Evolutionary conservation across 2,797 vertebrate genomes (phyloP).

Genomic region (Silurus lanzhouensis): DNA sequence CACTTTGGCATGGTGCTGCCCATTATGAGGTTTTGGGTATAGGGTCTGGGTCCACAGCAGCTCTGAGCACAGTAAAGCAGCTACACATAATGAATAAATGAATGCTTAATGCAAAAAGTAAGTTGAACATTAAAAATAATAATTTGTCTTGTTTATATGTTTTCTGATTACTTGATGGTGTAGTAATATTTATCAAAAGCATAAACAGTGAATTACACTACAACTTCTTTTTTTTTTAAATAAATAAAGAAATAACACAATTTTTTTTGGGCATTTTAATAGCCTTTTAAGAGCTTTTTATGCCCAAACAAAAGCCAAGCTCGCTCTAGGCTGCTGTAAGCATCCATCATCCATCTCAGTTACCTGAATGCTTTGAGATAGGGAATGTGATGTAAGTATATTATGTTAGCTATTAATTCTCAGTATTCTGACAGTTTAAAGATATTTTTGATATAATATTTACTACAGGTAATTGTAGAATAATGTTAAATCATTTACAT

Average conservation of each 20-base stretch:
- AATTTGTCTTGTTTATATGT: background rate
- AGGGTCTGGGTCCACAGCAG: background rate
- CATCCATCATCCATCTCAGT: conserved; percentile 1
- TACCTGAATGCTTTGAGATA: background rate
- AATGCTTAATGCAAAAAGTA: background rate
- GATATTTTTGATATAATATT: background rate
- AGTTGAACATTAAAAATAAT: background rate
- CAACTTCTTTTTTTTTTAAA: background rate
- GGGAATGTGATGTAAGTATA: background rate
- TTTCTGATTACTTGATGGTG: background rate
- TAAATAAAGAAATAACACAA: background rate
- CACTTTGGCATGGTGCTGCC: background rate
- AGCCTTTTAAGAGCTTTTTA: conserved; percentile 15
- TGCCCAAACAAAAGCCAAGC: conserved; percentile 2
- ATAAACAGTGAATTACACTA: background rate
- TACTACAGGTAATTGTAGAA: background rate
- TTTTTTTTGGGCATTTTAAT: conserved; percentile 13
- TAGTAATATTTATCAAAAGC: background rate
- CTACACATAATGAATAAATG: background rate
- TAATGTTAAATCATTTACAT: background rate
- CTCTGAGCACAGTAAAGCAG: background rate
- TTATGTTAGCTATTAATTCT: background rate
- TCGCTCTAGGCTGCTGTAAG: conserved; percentile 1
- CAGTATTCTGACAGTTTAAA: background rate
- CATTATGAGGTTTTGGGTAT: background rate